Evolutionary conservation across 1,140 invertebrate species (phyloP).

Genomic region (Epicauta chinensis): DNA sequence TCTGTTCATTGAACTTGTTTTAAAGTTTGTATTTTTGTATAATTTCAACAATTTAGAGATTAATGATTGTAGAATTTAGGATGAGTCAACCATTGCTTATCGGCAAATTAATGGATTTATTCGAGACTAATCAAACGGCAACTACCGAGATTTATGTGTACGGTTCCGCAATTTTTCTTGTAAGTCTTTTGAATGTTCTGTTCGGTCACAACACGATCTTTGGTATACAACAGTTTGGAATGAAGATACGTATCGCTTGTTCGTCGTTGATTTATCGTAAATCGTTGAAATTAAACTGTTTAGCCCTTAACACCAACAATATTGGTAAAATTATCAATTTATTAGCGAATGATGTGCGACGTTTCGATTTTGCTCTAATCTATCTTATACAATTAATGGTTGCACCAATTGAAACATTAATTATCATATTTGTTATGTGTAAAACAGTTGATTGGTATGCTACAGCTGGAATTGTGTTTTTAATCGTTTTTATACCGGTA

Average conservation of each 20-base stretch:
- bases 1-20: background rate
- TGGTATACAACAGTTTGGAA: background rate
- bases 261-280: background rate
- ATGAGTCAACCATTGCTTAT: background rate
- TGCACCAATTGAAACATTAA: slow-evolving; percentile 66
- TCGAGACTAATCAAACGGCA: background rate
- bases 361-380: slow-evolving; percentile 59
- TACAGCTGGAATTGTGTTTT: slow-evolving; percentile 66
- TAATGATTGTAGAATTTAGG: background rate
- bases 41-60: background rate
- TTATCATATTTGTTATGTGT: slow-evolving; percentile 68
- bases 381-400: slow-evolving; percentile 63
- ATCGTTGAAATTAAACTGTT: background rate
- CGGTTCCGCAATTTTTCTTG: background rate
- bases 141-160: background rate
- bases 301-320: background rate
- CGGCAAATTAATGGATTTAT: background rate
- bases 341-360: slow-evolving; percentile 53
- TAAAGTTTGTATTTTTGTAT: background rate
- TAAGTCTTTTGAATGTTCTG: background rate
- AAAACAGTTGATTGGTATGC: slow-evolving; percentile 46
- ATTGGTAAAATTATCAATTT: background rate
- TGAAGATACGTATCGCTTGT: slow-evolving; percentile 5
- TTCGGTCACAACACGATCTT: background rate
- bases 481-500: slow-evolving; percentile 75